Conservation (phyloP, 1,140 invertebrate genomes). For the Portunus trituberculatus region DNA sequence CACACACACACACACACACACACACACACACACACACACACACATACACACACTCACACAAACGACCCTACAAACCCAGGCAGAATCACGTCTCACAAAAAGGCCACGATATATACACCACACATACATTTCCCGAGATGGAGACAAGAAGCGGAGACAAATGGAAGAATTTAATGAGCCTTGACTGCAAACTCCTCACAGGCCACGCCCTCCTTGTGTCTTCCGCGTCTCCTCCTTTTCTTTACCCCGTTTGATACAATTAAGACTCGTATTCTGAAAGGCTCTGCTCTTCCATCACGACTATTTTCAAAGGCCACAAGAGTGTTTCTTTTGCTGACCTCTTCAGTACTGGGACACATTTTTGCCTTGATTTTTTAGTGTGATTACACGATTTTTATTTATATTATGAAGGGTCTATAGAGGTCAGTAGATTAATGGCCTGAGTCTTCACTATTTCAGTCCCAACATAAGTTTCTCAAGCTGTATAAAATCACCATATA, state of each 20-base stretch:
- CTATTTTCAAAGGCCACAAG: too few species aligned
- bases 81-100: neutral
- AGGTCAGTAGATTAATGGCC: too few species aligned
- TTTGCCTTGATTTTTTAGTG: too few species aligned
- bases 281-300: too few species aligned
- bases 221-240: neutral
- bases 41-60: neutral
- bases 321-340: too few species aligned
- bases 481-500: too few species aligned
- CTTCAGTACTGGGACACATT: too few species aligned
- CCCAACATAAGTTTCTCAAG: too few species aligned
- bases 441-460: too few species aligned
- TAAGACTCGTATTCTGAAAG: neutral
- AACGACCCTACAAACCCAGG: neutral
- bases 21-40: neutral
- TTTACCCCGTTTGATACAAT: neutral
- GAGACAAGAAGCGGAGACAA: neutral
- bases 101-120: neutral
- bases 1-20: neutral
- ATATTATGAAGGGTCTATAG: too few species aligned
- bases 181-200: neutral
- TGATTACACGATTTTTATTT: too few species aligned
- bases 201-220: neutral
- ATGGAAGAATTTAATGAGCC: slow-evolving; percentile 21
- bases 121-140: neutral